phyloP scores from a whole-genome alignment of 2,113 vertebrate genomes.

The Macrotus californicus region DNA sequence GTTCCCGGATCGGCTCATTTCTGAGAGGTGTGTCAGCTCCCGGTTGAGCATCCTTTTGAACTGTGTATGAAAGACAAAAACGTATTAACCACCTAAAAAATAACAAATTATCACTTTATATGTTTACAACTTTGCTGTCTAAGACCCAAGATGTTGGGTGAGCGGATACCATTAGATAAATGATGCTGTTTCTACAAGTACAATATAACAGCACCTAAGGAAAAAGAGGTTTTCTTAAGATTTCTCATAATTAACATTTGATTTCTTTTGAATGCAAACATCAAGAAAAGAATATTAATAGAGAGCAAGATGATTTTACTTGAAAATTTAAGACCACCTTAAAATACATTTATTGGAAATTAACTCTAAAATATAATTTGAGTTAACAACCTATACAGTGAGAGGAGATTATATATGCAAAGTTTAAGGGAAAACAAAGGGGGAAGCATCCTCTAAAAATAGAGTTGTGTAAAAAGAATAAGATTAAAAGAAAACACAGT shows the following conservation, averaged over 20 bases:
- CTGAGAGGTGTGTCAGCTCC: constrained; percentile 96
- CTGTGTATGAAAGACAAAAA: constrained; percentile 77
- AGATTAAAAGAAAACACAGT: not conserved
- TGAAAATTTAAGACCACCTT: not conserved
- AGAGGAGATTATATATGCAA: not conserved
- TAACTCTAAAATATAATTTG: not conserved
- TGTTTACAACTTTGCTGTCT: constrained; percentile 4
- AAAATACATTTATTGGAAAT: not conserved
- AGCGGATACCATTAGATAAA: not conserved
- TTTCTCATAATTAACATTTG: constrained; percentile 22
- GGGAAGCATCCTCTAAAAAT: not conserved
- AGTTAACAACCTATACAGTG: not conserved
- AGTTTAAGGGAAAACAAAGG: constrained; percentile 31
- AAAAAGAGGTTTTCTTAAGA: not conserved
- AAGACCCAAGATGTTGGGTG: not conserved
- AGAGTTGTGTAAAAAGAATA: not conserved
- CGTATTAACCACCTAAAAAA: constrained; percentile 23
- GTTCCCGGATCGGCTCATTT: constrained; percentile 99
- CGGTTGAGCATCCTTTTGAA: constrained; percentile 99
- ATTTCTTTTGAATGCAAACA: constrained; percentile 27
- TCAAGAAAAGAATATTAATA: constrained; percentile 20
- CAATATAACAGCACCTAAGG: not conserved
- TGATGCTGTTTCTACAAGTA: not conserved
- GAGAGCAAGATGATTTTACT: not conserved
- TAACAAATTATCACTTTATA: not conserved